phyloP scores from a whole-genome alignment of 2,113 vertebrate species.

The Ammospiza nelsoni region DNA sequence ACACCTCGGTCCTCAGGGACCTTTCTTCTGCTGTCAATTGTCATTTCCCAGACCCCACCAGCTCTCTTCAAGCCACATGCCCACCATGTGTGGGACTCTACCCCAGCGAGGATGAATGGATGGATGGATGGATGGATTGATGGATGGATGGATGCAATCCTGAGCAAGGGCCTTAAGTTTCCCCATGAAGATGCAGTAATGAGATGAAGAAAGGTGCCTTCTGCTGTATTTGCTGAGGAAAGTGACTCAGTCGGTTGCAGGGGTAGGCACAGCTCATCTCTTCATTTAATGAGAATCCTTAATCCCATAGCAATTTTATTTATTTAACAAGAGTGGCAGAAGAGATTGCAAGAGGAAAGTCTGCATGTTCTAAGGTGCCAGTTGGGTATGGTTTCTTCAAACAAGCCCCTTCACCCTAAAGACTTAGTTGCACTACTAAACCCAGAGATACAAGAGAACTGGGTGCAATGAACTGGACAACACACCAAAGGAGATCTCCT shows the following conservation, averaged over 20 bases:
- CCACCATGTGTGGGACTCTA: neutral
- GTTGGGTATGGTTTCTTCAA: constrained; percentile 19
- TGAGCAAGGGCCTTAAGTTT: constrained; percentile 17
- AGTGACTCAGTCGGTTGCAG: neutral
- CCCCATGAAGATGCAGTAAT: neutral
- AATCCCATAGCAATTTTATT: neutral
- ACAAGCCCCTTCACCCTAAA: constrained; percentile 13
- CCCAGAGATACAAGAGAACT: constrained; percentile 40
- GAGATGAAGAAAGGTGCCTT: constrained; percentile 65
- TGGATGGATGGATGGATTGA: neutral
- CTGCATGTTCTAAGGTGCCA: neutral
- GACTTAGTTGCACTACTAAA: constrained; percentile 64
- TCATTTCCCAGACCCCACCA: neutral
- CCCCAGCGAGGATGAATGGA: neutral
- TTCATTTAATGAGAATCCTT: constrained; percentile 13
- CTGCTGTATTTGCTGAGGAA: neutral
- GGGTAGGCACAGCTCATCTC: neutral
- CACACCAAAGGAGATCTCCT: constrained; percentile 66
- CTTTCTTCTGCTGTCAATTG: neutral
- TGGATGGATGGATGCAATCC: neutral
- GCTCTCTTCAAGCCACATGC: neutral
- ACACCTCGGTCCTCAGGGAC: neutral
- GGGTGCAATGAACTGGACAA: constrained; percentile 49
- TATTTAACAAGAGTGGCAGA: neutral
- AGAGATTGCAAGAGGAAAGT: constrained; percentile 4